Evolutionary conservation across 2,113 vertebrate species (phyloP).

Genomic region (Corynorhinus townsendii): DNA sequence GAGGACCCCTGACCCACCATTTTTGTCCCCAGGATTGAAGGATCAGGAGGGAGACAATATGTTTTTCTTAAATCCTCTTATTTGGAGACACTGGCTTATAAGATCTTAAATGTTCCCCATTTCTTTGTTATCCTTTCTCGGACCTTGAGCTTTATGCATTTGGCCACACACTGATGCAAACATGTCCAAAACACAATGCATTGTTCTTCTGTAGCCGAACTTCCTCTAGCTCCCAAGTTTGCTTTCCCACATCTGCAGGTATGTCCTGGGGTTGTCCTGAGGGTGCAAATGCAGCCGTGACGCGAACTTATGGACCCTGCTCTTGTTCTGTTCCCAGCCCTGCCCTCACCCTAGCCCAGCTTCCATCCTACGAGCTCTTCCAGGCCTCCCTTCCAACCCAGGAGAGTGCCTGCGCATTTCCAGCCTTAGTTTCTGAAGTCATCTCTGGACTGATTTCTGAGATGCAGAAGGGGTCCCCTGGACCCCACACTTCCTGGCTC

Average conservation of each 20-base stretch:
- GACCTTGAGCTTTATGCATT: background rate
- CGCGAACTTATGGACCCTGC: fast-evolving
- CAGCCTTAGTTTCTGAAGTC: background rate
- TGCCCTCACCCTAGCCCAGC: fast-evolving
- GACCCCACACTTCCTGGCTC: background rate
- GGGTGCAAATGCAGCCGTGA: fast-evolving
- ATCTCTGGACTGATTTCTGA: background rate
- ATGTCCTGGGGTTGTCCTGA: fast-evolving
- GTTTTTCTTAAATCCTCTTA: background rate
- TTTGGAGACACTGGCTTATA: background rate
- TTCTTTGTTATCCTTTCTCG: background rate
- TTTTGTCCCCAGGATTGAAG: background rate
- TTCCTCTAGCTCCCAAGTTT: fast-evolving
- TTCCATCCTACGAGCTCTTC: fast-evolving
- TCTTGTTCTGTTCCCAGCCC: fast-evolving
- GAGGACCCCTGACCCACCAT: too few relatives aligned
- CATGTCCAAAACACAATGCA: fast-evolving
- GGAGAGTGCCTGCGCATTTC: background rate
- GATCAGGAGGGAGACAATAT: background rate
- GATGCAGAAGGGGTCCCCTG: background rate
- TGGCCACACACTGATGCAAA: background rate
- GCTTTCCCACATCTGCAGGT: background rate
- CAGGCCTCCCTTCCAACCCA: background rate
- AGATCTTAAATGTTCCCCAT: background rate
- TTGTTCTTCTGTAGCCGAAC: background rate